phyloP scores from a whole-genome alignment of 2,113 vertebrate species.

The Psettodes erumei region DNA sequence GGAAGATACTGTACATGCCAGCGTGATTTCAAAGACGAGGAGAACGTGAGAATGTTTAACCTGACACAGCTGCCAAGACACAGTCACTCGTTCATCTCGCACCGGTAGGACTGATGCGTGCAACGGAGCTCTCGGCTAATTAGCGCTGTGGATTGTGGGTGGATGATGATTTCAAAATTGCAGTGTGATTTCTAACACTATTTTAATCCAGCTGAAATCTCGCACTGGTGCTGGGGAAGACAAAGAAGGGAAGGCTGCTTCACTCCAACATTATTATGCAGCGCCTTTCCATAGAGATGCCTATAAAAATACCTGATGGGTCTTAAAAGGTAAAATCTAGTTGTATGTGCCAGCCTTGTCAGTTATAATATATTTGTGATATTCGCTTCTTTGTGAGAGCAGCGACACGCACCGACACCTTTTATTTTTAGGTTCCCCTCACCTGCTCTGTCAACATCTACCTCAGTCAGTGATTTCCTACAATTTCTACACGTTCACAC shows the following conservation, averaged over 20 bases:
- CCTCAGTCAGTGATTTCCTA: slow-evolving; percentile 21
- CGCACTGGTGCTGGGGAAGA: slow-evolving; percentile 10
- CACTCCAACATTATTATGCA: slow-evolving; percentile 1
- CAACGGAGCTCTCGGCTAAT: slow-evolving; percentile 33
- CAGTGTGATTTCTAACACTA: slow-evolving; percentile 19
- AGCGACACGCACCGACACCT: slow-evolving; percentile 15
- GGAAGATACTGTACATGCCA: neutral
- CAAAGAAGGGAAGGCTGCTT: neutral
- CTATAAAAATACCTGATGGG: slow-evolving; percentile 43
- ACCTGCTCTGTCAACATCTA: slow-evolving; percentile 28
- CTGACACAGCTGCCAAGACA: slow-evolving; percentile 3
- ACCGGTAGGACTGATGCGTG: neutral
- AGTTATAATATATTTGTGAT: slow-evolving; percentile 14
- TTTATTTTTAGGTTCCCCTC: slow-evolving; percentile 50
- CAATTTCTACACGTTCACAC: neutral
- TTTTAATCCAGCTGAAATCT: slow-evolving; percentile 26
- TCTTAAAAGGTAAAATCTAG: slow-evolving; percentile 23
- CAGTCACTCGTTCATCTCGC: neutral
- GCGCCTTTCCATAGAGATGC: neutral
- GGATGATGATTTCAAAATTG: slow-evolving; percentile 35
- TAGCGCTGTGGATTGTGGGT: slow-evolving; percentile 24
- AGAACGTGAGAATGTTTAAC: slow-evolving; percentile 5
- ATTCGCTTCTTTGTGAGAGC: slow-evolving; percentile 26
- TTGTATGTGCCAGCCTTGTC: slow-evolving; percentile 1
- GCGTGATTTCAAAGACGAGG: neutral